Evolutionary conservation across 2,888 invertebrate species (phyloP).

Genomic region (Lasiommata megera): DNA sequence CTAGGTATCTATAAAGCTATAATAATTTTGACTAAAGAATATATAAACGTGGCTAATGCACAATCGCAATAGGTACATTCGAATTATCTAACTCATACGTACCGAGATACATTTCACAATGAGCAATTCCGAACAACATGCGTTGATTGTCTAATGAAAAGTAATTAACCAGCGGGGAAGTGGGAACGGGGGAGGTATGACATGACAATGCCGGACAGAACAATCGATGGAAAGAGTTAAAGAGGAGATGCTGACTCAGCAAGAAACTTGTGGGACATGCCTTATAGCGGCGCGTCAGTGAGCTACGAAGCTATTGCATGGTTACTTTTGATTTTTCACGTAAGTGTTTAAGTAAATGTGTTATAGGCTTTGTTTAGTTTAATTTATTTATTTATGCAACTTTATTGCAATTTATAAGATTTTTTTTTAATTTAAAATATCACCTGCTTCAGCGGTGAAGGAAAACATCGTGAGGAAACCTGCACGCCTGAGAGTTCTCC

Average conservation of each 20-base stretch:
- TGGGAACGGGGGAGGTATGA: conserved; percentile 51
- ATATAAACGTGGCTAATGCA: not conserved
- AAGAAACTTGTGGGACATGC: conserved; percentile 57
- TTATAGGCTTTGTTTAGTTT: too few species aligned
- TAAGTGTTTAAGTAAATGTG: too few species aligned
- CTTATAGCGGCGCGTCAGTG: conserved; percentile 45
- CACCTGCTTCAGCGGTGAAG: too few species aligned
- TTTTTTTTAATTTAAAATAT: too few species aligned
- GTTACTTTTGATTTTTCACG: too few species aligned
- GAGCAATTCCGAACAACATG: conserved; percentile 40
- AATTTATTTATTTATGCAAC: too few species aligned
- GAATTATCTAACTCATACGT: conserved; percentile 16
- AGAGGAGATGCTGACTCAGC: conserved; percentile 77
- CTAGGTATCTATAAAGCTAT: too few species aligned
- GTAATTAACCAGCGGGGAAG: conserved; percentile 67
- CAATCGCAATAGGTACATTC: conserved; percentile 4
- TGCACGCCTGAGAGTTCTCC: too few species aligned
- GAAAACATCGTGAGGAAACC: too few species aligned
- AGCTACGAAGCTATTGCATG: conserved; percentile 29
- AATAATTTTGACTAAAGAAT: too few species aligned
- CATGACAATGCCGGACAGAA: conserved; percentile 75
- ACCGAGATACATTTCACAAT: conserved; percentile 42
- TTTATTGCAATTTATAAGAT: too few species aligned
- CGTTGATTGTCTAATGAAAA: conserved; percentile 77
- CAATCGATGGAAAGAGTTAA: conserved; percentile 74